These are phyloP conservation scores for Pimpla rufipes DNA, from an alignment of 2,888 invertebrate genomes.

Conservation along the genomic window DNA sequence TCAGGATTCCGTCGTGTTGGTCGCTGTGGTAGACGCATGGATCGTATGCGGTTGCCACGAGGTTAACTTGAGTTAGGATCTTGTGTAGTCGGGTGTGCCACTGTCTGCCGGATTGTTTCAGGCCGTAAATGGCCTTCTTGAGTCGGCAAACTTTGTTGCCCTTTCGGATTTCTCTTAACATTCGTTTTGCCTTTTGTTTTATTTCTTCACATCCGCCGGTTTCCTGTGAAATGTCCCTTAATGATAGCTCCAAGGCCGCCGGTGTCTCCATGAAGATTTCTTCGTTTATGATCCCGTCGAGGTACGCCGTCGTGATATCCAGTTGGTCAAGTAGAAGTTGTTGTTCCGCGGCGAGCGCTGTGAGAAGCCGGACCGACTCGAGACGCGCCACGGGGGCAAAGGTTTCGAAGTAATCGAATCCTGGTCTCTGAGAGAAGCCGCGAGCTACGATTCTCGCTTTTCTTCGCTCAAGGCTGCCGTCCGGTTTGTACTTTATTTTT, in stretches of 20 bases:
- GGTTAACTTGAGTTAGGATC: not conserved
- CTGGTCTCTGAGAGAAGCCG: constrained; percentile 64
- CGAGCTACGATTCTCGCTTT: constrained; percentile 68
- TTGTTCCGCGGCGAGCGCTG: constrained; percentile 45
- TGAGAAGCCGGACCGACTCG: constrained; percentile 46
- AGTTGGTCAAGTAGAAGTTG: constrained; percentile 58
- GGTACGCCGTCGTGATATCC: too few relatives aligned
- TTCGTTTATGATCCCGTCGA: constrained; percentile 27
- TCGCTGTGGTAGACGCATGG: constrained; percentile 59
- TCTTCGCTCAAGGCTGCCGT: constrained; percentile 47
- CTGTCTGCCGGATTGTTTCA: constrained; percentile 39
- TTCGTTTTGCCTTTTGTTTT: too few relatives aligned
- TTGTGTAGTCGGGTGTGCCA: constrained; percentile 49
- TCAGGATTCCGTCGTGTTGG: too few relatives aligned
- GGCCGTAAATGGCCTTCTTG: too few relatives aligned
- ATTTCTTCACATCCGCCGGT: too few relatives aligned
- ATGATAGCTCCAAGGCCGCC: constrained; percentile 5
- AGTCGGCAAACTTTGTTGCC: constrained; percentile 36
- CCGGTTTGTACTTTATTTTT: too few relatives aligned
- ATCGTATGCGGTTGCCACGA: constrained; percentile 49
- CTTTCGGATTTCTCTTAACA: not conserved
- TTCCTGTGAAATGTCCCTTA: too few relatives aligned
- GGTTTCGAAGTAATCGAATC: too few relatives aligned
- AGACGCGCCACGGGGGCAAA: too few relatives aligned
- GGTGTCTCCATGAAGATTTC: constrained; percentile 46